These are phyloP conservation scores for Metalampra italica DNA, from an alignment of 2,888 invertebrate species.

Conservation along the genomic window DNA sequence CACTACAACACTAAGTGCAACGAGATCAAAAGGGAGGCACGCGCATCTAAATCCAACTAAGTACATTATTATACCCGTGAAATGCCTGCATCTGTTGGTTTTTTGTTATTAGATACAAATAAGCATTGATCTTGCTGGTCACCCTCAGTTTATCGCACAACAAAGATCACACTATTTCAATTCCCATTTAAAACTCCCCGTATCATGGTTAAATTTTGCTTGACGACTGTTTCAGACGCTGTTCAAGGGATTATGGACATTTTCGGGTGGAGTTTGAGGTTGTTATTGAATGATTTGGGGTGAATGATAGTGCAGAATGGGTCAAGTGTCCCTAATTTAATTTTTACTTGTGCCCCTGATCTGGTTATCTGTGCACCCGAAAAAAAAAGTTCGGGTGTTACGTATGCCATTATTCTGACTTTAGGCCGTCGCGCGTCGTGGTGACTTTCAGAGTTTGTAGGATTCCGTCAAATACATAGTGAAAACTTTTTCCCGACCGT, in stretches of 20 bases:
- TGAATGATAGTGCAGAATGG: slow-evolving; percentile 34
- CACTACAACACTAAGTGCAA: slow-evolving; percentile 5
- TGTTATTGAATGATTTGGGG: slow-evolving; percentile 2
- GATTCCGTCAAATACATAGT: too few relatives aligned
- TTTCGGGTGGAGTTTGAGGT: not conserved
- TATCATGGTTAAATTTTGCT: not conserved
- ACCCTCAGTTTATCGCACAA: slow-evolving; percentile 35
- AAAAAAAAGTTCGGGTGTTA: slow-evolving; percentile 42
- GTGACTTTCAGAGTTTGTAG: too few relatives aligned
- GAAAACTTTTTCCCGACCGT: too few relatives aligned
- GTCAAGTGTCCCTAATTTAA: slow-evolving; percentile 71
- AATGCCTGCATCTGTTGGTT: slow-evolving; percentile 76
- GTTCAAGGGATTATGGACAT: not conserved
- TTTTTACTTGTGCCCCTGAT: slow-evolving; percentile 65
- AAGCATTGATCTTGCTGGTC: slow-evolving; percentile 63
- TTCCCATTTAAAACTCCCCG: slow-evolving; percentile 9
- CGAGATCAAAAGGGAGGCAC: slow-evolving; percentile 65
- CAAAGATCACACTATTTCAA: slow-evolving; percentile 7
- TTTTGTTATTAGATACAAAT: slow-evolving; percentile 75
- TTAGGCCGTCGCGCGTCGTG: not conserved
- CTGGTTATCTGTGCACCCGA: slow-evolving; percentile 63
- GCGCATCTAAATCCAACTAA: slow-evolving; percentile 59
- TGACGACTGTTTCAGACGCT: not conserved
- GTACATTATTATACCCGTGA: slow-evolving; percentile 76
- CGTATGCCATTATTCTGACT: slow-evolving; percentile 2